A percentile compares a stretch with the other conserved stretches of the same genome.
phyloP scores from a whole-genome alignment of 2,888 invertebrate species.

The Xanthostigma xanthostigma region DNA sequence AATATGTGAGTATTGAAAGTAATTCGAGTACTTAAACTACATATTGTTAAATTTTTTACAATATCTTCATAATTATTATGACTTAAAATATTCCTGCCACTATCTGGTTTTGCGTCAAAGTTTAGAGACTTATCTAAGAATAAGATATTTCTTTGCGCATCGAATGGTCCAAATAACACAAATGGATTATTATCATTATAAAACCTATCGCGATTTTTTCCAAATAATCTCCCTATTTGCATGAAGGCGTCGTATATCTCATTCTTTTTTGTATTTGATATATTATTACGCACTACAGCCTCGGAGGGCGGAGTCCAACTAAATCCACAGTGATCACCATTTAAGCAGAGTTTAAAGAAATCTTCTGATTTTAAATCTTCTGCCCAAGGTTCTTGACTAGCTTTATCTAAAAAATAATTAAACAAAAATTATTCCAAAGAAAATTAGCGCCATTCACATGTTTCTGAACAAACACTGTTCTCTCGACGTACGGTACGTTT shows the following conservation, averaged over 20 bases:
- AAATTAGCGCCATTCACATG: conserved; percentile 15
- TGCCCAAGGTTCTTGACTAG: conserved; percentile 32
- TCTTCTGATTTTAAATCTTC: conserved; percentile 24
- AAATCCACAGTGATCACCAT: conserved; percentile 37
- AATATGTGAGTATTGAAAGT: background rate
- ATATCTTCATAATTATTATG: background rate
- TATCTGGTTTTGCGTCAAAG: conserved; percentile 14
- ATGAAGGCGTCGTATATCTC: conserved; percentile 57
- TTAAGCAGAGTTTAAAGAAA: conserved; percentile 42
- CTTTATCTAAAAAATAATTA: conserved; percentile 24
- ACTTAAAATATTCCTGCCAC: background rate
- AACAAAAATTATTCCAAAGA: conserved; percentile 16
- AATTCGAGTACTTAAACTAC: conserved; percentile 18
- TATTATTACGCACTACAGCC: conserved; percentile 43
- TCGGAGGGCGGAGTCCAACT: conserved; percentile 56
- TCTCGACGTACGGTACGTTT: too few species aligned
- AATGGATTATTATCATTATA: conserved; percentile 30
- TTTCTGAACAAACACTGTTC: conserved; percentile 5
- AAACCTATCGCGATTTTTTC: conserved; percentile 33
- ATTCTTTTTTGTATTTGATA: conserved; percentile 38
- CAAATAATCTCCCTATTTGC: conserved; percentile 55
- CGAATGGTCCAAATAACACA: conserved; percentile 53
- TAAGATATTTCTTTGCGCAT: conserved; percentile 44
- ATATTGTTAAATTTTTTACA: conserved; percentile 4
- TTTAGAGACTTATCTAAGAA: conserved; percentile 42